Percentiles rank a stretch among this genome's conserved stretches.
These are phyloP conservation scores for Antheraea assamensis DNA, from an alignment of 2,888 invertebrate species.

Conservation along the genomic window DNA sequence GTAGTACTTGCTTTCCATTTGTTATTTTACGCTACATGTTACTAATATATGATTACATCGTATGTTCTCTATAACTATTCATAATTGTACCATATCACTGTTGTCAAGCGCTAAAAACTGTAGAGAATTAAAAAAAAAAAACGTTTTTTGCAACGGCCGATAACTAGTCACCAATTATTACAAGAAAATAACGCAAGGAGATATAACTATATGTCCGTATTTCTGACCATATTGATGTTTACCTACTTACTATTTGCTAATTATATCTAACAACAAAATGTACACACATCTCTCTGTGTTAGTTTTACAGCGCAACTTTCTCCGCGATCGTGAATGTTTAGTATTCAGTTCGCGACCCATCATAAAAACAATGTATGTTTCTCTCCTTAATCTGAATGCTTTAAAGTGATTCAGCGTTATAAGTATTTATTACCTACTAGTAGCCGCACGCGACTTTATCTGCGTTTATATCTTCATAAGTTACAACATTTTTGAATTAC, in stretches of 20 bases:
- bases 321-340: not conserved
- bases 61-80: no score
- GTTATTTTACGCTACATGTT: no score
- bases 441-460: not conserved
- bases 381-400: not conserved
- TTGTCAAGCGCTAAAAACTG: no score
- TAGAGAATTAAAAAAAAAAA: no score
- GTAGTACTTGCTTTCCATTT: no score
- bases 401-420: not conserved
- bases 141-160: no score
- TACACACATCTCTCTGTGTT: not conserved
- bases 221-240: not conserved
- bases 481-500: no score
- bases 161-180: no score
- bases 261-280: not conserved
- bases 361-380: not conserved
- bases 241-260: constrained; percentile 5
- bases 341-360: not conserved
- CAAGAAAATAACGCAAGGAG: not conserved
- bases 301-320: constrained; percentile 1
- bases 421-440: not conserved
- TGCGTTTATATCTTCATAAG: no score
- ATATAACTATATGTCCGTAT: not conserved
- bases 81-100: no score
- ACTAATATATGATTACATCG: no score